phyloP scores from a whole-genome alignment of 2,113 vertebrate genomes.

The Trichomycterus rosablanca region DNA sequence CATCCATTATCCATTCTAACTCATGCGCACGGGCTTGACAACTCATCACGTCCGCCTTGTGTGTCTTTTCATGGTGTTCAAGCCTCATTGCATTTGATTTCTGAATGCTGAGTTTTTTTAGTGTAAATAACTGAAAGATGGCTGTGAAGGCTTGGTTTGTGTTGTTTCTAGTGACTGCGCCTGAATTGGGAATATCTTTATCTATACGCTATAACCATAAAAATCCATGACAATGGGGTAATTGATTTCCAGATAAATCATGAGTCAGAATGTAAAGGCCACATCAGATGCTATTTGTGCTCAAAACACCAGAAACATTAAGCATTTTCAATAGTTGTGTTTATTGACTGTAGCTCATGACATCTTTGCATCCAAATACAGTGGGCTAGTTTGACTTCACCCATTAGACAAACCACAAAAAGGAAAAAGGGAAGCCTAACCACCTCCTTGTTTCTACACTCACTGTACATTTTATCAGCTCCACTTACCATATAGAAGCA shows the following conservation, averaged over 20 bases:
- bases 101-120: too few species aligned
- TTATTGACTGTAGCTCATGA: too few species aligned
- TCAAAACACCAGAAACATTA: not conserved
- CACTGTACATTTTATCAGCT: too few species aligned
- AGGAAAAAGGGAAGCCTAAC: too few species aligned
- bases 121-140: constrained; percentile 1
- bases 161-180: not conserved
- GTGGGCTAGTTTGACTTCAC: too few species aligned
- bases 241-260: constrained; percentile 7
- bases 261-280: not conserved
- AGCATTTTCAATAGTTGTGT: not conserved
- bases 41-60: too few species aligned
- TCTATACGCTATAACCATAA: not conserved
- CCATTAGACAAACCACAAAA: too few species aligned
- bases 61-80: too few species aligned
- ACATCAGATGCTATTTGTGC: not conserved
- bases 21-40: not conserved
- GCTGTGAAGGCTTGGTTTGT: not conserved
- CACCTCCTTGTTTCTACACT: too few species aligned
- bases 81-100: too few species aligned
- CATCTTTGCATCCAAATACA: too few species aligned
- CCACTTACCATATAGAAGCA: too few species aligned
- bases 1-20: not conserved
- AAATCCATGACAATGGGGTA: not conserved
- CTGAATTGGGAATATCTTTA: not conserved